These are phyloP conservation scores for Lophotis ruficrista DNA, from an alignment of 2,113 vertebrate genomes.

Conservation along the genomic window DNA sequence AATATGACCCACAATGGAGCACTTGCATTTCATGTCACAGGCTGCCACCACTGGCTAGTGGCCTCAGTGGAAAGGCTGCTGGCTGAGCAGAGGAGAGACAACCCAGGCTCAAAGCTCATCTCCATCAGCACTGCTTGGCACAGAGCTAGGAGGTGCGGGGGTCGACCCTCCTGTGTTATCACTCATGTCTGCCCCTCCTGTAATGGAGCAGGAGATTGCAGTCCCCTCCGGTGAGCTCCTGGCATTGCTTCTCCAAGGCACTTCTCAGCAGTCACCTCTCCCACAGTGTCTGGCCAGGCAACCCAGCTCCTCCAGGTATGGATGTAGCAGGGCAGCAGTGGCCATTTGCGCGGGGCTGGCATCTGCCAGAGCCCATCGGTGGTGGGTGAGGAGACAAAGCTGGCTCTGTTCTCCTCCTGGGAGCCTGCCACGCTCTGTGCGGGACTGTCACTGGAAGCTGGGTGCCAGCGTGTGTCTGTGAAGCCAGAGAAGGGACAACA, in stretches of 20 bases:
- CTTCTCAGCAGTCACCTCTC: not conserved
- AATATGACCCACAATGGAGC: not conserved
- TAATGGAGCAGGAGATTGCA: not conserved
- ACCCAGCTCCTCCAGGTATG: not conserved
- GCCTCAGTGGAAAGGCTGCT: not conserved
- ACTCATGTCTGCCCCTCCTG: not conserved
- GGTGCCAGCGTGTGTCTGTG: not conserved
- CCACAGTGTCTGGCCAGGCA: rapidly evolving
- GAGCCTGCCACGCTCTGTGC: rapidly evolving
- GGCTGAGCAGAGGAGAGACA: too few species aligned
- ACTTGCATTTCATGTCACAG: not conserved
- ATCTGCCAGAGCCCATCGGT: rapidly evolving
- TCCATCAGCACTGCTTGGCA: not conserved
- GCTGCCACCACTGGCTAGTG: too few species aligned
- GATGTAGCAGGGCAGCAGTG: not conserved
- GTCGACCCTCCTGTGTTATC: too few species aligned
- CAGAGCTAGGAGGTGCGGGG: not conserved
- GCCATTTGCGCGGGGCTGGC: rapidly evolving
- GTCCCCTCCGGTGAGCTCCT: rapidly evolving
- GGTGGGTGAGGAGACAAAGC: not conserved
- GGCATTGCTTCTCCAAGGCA: not conserved
- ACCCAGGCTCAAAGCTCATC: rapidly evolving
- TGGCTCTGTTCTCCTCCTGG: not conserved
- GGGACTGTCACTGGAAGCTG: not conserved
- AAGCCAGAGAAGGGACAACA: rapidly evolving